Evolutionary conservation across 1,140 invertebrate species (phyloP).

Genomic region (Meloidogyne hapla): DNA sequence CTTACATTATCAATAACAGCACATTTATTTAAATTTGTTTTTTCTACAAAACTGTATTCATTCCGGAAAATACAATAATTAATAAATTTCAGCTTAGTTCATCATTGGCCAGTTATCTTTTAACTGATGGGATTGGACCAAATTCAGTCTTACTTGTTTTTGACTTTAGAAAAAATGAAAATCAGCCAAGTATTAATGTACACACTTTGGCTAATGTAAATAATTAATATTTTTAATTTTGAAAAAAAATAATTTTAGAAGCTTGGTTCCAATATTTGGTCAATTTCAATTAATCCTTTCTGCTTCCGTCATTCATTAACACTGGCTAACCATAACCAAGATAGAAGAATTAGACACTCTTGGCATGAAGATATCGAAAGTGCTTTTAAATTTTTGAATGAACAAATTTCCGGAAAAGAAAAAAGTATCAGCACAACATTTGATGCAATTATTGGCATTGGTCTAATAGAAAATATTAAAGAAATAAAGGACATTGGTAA

Average conservation of each 20-base stretch:
- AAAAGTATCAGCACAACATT: neutral
- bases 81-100: neutral
- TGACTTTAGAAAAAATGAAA: conserved; percentile 37
- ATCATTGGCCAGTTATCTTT: neutral
- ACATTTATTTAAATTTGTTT: too few relatives aligned
- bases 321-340: conserved; percentile 49
- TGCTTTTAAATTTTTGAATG: conserved; percentile 50
- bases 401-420: neutral
- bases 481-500: neutral
- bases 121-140: conserved; percentile 5
- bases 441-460: neutral
- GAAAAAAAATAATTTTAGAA: conserved; percentile 36
- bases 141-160: conserved; percentile 37
- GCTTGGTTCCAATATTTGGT: conserved; percentile 52
- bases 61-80: conserved; percentile 49
- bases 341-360: conserved; percentile 37
- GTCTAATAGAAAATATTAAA: neutral
- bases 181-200: conserved; percentile 49
- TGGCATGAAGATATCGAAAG: conserved; percentile 38
- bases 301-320: conserved; percentile 55
- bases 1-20: too few relatives aligned
- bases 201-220: conserved; percentile 48
- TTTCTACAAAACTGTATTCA: conserved; percentile 40
- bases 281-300: conserved; percentile 53
- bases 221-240: neutral